Percentiles rank a stretch among this genome's conserved stretches.
These are phyloP conservation scores for Polypterus bichir DNA, from an alignment of 2,113 vertebrate genomes.

Conservation along the genomic window DNA sequence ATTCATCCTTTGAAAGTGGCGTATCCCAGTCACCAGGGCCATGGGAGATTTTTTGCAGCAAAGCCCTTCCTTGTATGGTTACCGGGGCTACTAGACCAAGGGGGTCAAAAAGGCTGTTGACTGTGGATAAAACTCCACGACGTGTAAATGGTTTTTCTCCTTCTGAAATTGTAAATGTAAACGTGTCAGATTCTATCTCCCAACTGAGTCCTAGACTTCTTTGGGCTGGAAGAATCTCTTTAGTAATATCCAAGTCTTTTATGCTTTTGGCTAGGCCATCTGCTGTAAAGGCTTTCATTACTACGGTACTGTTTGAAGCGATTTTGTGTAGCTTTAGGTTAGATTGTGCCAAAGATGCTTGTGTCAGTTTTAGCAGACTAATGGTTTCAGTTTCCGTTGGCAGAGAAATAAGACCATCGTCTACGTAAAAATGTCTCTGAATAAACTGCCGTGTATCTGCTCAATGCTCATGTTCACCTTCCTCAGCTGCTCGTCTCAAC, in stretches of 20 bases:
- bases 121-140: slow-evolving; percentile 1
- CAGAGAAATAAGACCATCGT: slow-evolving; percentile 6
- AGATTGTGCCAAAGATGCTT: not conserved
- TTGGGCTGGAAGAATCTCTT: too few species aligned
- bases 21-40: slow-evolving; percentile 4
- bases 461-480: not conserved
- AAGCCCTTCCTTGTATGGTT: not conserved
- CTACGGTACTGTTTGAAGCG: slow-evolving; percentile 3
- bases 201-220: too few species aligned
- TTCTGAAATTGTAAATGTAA: too few species aligned
- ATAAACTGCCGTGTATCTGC: slow-evolving; percentile 1
- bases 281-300: not conserved
- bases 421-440: slow-evolving; percentile 4
- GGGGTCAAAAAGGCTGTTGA: slow-evolving; percentile 3
- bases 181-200: too few species aligned
- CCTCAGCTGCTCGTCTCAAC: not conserved
- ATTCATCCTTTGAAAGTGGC: not conserved
- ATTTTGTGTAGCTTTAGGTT: not conserved
- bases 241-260: too few species aligned
- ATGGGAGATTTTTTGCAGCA: not conserved
- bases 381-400: not conserved
- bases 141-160: not conserved
- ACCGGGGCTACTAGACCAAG: not conserved
- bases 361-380: not conserved
- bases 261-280: not conserved